A percentile compares a stretch with the other conserved stretches of the same genome.
Conservation (phyloP, 2,797 vertebrate genomes). For the Hemibagrus guttatus region DNA sequence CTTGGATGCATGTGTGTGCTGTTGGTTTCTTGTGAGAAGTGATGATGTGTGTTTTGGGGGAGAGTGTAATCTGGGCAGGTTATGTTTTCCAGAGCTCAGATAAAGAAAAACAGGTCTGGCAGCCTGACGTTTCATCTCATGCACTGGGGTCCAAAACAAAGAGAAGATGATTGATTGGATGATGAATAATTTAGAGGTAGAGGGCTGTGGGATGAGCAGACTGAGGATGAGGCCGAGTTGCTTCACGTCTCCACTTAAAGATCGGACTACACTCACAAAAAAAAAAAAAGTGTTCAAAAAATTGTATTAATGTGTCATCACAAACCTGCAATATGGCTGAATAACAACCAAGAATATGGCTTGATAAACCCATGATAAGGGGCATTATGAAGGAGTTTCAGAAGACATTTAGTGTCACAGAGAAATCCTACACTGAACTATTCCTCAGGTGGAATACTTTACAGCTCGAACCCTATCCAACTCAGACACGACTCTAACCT, state of each 20-base stretch:
- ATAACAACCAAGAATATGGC: conserved; percentile 65
- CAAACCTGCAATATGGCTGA: conserved; percentile 72
- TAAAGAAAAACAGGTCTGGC: conserved; percentile 83
- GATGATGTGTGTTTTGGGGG: conserved; percentile 60
- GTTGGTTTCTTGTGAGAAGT: conserved; percentile 40
- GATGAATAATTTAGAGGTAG: conserved; percentile 85
- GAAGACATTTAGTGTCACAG: conserved; percentile 63
- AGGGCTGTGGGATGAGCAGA: conserved; percentile 73
- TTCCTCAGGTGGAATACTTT: background rate
- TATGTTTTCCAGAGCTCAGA: conserved; percentile 82
- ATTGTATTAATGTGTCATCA: conserved; percentile 77
- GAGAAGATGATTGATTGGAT: conserved; percentile 87
- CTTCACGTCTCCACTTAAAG: conserved; percentile 65
- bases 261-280: conserved; percentile 64
- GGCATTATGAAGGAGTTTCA: conserved; percentile 23
- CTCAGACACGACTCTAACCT: background rate
- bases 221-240: conserved; percentile 58
- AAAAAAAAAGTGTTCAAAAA: conserved; percentile 30
- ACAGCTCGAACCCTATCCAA: background rate
- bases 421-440: conserved; percentile 58
- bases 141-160: conserved; percentile 86
- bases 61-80: conserved; percentile 79
- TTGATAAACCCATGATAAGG: conserved; percentile 61
- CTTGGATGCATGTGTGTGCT: conserved; percentile 31
- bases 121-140: conserved; percentile 81